These are phyloP conservation scores for Drosophila jambulina DNA, from an alignment of 1,140 invertebrate genomes.

Conservation along the genomic window DNA sequence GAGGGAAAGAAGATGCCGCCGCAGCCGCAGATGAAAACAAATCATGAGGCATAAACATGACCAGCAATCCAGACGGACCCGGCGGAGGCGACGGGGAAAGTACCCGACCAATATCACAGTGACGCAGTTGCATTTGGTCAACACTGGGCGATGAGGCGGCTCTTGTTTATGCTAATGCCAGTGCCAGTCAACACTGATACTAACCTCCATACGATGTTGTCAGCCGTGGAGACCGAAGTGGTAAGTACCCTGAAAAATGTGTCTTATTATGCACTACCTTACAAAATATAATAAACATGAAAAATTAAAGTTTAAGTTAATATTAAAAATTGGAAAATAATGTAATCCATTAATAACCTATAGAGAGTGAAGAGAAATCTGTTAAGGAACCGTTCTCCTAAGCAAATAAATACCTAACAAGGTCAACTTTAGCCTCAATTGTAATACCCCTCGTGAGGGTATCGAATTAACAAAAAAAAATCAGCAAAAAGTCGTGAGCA, in stretches of 20 bases:
- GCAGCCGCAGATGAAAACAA: constrained; percentile 51
- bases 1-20: constrained; percentile 17
- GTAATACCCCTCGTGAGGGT: constrained; percentile 9
- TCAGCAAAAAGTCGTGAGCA: constrained; percentile 58
- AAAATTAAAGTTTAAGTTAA: too few species aligned
- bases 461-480: constrained; percentile 38
- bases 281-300: neutral
- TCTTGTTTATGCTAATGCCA: constrained; percentile 65
- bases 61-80: constrained; percentile 30
- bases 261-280: too few species aligned
- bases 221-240: neutral
- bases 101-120: constrained; percentile 42
- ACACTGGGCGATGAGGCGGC: constrained; percentile 55
- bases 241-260: neutral
- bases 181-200: constrained; percentile 35
- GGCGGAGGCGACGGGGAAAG: constrained; percentile 36
- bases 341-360: neutral
- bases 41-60: constrained; percentile 73
- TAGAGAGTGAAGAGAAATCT: too few species aligned
- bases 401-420: neutral
- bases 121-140: constrained; percentile 77
- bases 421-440: neutral
- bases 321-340: neutral
- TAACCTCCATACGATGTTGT: constrained; percentile 9
- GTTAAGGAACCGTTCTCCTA: neutral